A percentile compares a stretch with the other conserved stretches of the same genome.
Conservation (phyloP, 1,140 invertebrate species). For the Coboldia fuscipes region DNA sequence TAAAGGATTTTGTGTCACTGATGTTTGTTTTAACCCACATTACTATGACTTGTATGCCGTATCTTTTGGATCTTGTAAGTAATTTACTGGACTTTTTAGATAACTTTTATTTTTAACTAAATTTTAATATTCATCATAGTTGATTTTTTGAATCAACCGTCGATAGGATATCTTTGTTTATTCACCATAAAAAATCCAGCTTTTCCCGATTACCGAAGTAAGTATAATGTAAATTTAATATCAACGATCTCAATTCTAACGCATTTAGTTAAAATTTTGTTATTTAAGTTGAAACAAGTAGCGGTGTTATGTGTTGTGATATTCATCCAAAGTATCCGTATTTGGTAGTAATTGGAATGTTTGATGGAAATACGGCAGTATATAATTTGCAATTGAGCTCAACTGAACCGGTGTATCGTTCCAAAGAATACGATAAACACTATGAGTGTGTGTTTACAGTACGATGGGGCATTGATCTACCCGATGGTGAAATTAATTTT, state of each 20-base stretch:
- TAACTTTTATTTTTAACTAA: not conserved
- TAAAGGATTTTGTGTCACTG: constrained; percentile 60
- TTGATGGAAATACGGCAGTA: constrained; percentile 77
- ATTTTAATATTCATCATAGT: constrained; percentile 29
- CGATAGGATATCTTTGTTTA: constrained; percentile 58
- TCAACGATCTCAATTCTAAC: not conserved
- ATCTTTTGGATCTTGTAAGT: constrained; percentile 71
- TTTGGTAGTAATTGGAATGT: constrained; percentile 63
- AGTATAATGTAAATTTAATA: constrained; percentile 4
- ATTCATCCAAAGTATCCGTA: constrained; percentile 64
- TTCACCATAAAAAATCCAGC: constrained; percentile 86
- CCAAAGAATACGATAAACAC: constrained; percentile 55
- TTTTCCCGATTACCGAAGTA: constrained; percentile 67
- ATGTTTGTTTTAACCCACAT: constrained; percentile 64
- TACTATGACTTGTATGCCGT: constrained; percentile 85
- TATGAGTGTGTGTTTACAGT: constrained; percentile 44
- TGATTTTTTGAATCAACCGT: constrained; percentile 57
- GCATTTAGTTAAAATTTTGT: not conserved
- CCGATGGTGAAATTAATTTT: constrained; percentile 68
- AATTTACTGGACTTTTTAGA: not conserved
- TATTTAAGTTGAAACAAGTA: constrained; percentile 38
- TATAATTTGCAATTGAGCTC: constrained; percentile 54
- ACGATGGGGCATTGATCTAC: constrained; percentile 39
- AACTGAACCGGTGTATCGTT: constrained; percentile 44
- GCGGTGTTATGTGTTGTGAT: constrained; percentile 70